phyloP scores from a whole-genome alignment of 1,140 invertebrate species.

The Vanessa tameamea region DNA sequence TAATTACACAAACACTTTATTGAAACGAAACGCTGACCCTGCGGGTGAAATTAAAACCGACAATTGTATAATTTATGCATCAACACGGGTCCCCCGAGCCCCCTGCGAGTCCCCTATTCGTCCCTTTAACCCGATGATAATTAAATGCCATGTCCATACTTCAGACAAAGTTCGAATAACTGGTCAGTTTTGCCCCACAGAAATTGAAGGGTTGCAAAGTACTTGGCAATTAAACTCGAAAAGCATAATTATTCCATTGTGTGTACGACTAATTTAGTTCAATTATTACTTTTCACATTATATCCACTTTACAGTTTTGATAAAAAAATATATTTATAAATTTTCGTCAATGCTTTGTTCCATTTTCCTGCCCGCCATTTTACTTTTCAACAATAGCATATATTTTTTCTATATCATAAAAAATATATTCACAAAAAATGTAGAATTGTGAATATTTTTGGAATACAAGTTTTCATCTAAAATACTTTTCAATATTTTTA shows the following conservation, averaged over 20 bases:
- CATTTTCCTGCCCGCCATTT: too few species aligned
- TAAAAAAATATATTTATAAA: too few species aligned
- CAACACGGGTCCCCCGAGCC: slow-evolving; percentile 3
- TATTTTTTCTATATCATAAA: too few species aligned
- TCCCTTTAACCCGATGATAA: slow-evolving; percentile 33
- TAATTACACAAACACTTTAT: slow-evolving; percentile 32
- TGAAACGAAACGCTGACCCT: slow-evolving; percentile 29
- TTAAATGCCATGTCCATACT: slow-evolving; percentile 37
- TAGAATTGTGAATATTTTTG: too few species aligned
- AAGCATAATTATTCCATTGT: slow-evolving; percentile 21
- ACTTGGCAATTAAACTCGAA: slow-evolving; percentile 19
- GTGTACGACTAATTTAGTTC: not conserved
- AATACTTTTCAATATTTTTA: too few species aligned
- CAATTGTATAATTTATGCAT: slow-evolving; percentile 62
- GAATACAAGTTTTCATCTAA: too few species aligned
- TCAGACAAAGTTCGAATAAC: slow-evolving; percentile 13
- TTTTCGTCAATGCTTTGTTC: too few species aligned
- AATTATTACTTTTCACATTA: not conserved
- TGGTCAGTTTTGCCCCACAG: slow-evolving; percentile 30
- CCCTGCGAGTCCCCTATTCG: not conserved
- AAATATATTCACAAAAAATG: too few species aligned
- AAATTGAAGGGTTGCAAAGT: slow-evolving; percentile 15
- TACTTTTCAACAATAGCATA: too few species aligned
- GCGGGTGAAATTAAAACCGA: slow-evolving; percentile 49
- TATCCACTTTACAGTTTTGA: not conserved